A percentile compares a stretch with the other conserved stretches of the same genome.
phyloP scores from a whole-genome alignment of 2,888 invertebrate genomes.

The Ecliptopera silaceata region DNA sequence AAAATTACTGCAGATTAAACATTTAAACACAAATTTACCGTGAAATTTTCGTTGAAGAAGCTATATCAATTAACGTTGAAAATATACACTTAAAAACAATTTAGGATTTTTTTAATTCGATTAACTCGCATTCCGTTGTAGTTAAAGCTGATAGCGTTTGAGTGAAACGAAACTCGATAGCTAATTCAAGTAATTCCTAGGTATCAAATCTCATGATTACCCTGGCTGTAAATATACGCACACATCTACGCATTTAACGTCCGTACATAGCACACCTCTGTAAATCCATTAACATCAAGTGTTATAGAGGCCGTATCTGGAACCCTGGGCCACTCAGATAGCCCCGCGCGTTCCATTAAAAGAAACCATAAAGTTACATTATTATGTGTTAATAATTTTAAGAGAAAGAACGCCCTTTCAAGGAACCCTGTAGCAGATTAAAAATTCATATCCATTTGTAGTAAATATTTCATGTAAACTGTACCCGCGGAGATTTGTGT shows the following conservation, averaged over 20 bases:
- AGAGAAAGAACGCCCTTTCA: constrained; percentile 64
- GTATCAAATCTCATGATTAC: constrained; percentile 25
- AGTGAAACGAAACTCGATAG: constrained; percentile 32
- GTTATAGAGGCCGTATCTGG: constrained; percentile 72
- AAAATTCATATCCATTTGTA: constrained; percentile 62
- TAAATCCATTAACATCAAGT: constrained; percentile 72
- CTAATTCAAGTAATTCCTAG: constrained; percentile 23
- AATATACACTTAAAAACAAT: constrained; percentile 11
- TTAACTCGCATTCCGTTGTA: constrained; percentile 29
- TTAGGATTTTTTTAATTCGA: constrained; percentile 26
- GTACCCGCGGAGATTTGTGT: constrained; percentile 47
- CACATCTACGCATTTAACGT: constrained; percentile 11
- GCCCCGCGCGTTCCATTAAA: constrained; percentile 78
- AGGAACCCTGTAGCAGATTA: constrained; percentile 62
- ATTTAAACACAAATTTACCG: constrained; percentile 15
- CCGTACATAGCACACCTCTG: constrained; percentile 48
- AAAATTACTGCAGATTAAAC: constrained; percentile 7
- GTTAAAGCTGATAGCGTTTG: constrained; percentile 32
- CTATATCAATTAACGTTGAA: constrained; percentile 12
- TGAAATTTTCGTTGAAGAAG: constrained; percentile 18
- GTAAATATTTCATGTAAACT: constrained; percentile 45
- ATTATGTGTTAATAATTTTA: constrained; percentile 82
- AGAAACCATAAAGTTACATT: constrained; percentile 80
- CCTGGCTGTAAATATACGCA: constrained; percentile 19
- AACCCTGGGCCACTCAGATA: constrained; percentile 66